A percentile compares a stretch with the other conserved stretches of the same genome.
These are phyloP conservation scores for Magallana ariakensis DNA, from an alignment of 1,140 invertebrate species.

Conservation along the genomic window DNA sequence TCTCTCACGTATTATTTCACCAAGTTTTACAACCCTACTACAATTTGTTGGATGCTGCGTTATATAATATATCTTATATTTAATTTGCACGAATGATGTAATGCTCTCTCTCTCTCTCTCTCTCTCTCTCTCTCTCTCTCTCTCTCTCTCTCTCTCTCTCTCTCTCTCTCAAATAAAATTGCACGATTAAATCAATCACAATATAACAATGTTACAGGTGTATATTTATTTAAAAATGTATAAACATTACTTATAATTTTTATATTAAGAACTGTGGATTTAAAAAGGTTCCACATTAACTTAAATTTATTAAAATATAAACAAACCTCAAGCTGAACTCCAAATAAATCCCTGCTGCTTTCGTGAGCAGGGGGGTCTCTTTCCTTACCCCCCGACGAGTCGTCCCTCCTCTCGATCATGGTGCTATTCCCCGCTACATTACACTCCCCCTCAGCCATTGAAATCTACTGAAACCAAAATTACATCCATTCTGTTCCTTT, in stretches of 20 bases:
- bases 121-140: too few relatives aligned
- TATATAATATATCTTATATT: too few relatives aligned
- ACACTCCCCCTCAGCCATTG: neutral
- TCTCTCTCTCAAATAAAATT: too few relatives aligned
- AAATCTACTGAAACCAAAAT: neutral
- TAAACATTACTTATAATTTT: too few relatives aligned
- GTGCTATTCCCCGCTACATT: neutral
- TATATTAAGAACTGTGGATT: too few relatives aligned
- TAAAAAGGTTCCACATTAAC: neutral
- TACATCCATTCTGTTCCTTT: constrained; percentile 3
- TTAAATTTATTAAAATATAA: neutral
- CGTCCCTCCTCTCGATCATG: neutral
- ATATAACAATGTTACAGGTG: too few relatives aligned
- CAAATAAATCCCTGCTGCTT: constrained; percentile 6
- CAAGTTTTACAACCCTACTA: neutral
- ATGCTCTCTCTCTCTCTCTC: too few relatives aligned
- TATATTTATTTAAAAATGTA: too few relatives aligned
- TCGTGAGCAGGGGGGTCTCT: constrained; percentile 10
- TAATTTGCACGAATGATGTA: too few relatives aligned
- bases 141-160: too few relatives aligned
- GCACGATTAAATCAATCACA: too few relatives aligned
- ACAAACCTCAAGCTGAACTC: constrained; percentile 26
- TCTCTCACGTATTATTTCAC: neutral
- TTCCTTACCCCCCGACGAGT: neutral
- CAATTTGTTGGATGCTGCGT: neutral